Conservation (phyloP, 2,888 invertebrate genomes). For the Suillia variegata region DNA sequence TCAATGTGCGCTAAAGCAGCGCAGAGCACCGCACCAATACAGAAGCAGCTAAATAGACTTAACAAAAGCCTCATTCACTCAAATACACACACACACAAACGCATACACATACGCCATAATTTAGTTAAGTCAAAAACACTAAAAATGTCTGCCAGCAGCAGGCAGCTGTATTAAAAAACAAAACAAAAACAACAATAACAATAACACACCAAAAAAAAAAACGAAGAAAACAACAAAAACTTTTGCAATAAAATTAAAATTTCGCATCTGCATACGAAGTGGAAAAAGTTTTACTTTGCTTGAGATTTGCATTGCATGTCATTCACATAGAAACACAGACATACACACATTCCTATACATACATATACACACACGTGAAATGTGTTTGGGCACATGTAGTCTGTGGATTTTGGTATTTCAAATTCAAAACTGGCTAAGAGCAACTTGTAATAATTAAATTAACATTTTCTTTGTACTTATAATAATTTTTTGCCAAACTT, state of each 20-base stretch:
- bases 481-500: too few species aligned
- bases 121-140: conserved; percentile 13
- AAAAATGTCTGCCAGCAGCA: conserved; percentile 19
- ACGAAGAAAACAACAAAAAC: conserved; percentile 5
- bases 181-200: conserved; percentile 4
- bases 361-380: too few species aligned
- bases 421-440: too few species aligned
- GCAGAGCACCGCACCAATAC: background rate
- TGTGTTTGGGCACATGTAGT: too few species aligned
- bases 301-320: conserved; percentile 44
- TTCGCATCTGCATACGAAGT: conserved; percentile 16
- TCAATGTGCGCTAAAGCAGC: background rate
- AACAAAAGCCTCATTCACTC: background rate
- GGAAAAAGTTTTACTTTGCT: conserved; percentile 49
- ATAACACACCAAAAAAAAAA: too few species aligned
- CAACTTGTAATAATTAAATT: too few species aligned
- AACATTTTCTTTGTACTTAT: too few species aligned
- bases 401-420: too few species aligned
- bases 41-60: background rate
- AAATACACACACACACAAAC: conserved; percentile 3
- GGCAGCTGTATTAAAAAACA: too few species aligned
- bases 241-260: conserved; percentile 24
- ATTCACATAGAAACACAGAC: too few species aligned
- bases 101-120: conserved; percentile 8
- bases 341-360: too few species aligned